phyloP scores from a whole-genome alignment of 2,888 invertebrate species.

The Argyresthia goedartella region DNA sequence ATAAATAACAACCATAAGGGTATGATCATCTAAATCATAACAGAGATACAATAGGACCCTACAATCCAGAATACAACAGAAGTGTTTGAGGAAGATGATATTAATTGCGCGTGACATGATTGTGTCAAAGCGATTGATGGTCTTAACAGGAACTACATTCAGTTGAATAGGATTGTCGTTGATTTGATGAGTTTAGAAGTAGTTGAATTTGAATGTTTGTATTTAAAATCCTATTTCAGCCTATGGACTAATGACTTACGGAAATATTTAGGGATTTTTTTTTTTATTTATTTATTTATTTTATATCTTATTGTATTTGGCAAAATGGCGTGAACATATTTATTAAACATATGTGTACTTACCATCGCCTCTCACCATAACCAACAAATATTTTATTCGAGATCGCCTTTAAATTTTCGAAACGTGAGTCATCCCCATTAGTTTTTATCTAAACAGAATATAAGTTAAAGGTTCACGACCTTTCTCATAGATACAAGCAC shows the following conservation, averaged over 20 bases:
- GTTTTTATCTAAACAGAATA: conserved; percentile 9
- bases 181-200: neutral
- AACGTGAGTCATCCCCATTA: conserved; percentile 5
- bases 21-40: conserved; percentile 27
- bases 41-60: conserved; percentile 36
- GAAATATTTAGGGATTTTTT: too few relatives aligned
- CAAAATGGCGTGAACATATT: too few relatives aligned
- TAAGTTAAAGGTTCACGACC: conserved; percentile 39
- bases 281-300: too few relatives aligned
- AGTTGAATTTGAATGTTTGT: neutral
- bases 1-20: conserved; percentile 60
- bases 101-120: conserved; percentile 61
- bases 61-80: conserved; percentile 22
- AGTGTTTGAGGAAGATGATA: conserved; percentile 15
- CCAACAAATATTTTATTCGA: too few relatives aligned
- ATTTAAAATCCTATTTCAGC: too few relatives aligned
- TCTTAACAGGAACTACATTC: conserved; percentile 8
- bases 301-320: too few relatives aligned
- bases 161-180: neutral
- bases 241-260: too few relatives aligned
- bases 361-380: too few relatives aligned
- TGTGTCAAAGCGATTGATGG: conserved; percentile 52
- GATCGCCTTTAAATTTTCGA: too few relatives aligned
- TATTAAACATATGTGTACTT: too few relatives aligned
- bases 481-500: conserved; percentile 29